Conservation (phyloP, 2,797 vertebrate species). For the Tinamus major region DNA sequence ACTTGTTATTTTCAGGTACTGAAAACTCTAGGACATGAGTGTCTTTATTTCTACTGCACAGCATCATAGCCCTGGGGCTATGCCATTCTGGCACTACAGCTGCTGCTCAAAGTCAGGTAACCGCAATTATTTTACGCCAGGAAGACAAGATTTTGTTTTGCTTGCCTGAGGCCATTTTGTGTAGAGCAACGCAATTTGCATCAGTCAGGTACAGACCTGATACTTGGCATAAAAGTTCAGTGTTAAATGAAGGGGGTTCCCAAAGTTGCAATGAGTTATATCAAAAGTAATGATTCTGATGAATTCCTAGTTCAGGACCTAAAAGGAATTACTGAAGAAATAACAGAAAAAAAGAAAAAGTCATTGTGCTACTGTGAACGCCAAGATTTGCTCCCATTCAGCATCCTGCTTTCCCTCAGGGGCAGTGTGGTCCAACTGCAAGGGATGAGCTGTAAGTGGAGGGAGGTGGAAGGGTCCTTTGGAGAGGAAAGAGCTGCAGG, state of each 20-base stretch:
- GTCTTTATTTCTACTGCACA: background rate
- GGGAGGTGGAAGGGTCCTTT: background rate
- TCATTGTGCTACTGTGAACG: background rate
- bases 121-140: background rate
- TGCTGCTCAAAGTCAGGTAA: background rate
- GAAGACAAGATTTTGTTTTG: background rate
- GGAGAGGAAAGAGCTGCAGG: accelerated
- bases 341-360: background rate
- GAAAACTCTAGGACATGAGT: background rate
- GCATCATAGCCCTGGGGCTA: background rate
- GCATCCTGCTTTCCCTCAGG: background rate
- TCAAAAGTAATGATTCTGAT: background rate
- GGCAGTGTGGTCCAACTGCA: background rate
- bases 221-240: background rate
- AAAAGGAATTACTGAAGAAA: background rate
- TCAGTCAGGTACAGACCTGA: background rate
- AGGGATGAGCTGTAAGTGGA: background rate
- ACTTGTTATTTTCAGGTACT: background rate
- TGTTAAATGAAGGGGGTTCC: constrained; percentile 4
- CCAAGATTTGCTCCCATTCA: background rate
- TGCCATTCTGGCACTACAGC: background rate
- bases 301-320: background rate
- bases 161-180: background rate
- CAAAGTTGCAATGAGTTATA: background rate
- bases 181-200: background rate